phyloP scores from a whole-genome alignment of 2,888 invertebrate species.

The Choreutis nemorana region DNA sequence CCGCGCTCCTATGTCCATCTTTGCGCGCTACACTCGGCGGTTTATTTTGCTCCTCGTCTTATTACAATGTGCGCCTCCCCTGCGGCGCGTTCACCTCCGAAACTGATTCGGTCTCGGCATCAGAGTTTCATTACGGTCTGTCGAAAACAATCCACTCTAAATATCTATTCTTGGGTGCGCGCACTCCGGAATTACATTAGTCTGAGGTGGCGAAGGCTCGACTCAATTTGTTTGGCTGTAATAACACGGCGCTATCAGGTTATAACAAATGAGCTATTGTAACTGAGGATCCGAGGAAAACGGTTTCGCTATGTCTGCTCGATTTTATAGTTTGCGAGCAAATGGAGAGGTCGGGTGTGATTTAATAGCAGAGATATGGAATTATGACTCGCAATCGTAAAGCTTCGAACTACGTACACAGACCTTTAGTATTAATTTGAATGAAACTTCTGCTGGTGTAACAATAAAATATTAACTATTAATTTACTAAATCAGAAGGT shows the following conservation, averaged over 20 bases:
- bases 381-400: too few species aligned
- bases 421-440: too few species aligned
- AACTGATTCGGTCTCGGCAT: constrained; percentile 62
- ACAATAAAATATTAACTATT: too few species aligned
- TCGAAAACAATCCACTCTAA: constrained; percentile 68
- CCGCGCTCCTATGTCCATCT: constrained; percentile 52
- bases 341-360: too few species aligned
- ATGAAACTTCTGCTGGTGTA: too few species aligned
- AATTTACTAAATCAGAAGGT: too few species aligned
- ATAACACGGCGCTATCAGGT: constrained; percentile 62
- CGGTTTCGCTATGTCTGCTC: constrained; percentile 48
- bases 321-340: constrained; percentile 34
- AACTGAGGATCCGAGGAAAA: constrained; percentile 54
- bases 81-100: constrained; percentile 59
- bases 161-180: constrained; percentile 65
- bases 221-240: constrained; percentile 66
- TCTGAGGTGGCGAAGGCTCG: constrained; percentile 67
- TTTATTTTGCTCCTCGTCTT: constrained; percentile 64
- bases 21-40: constrained; percentile 41
- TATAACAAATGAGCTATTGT: constrained; percentile 66
- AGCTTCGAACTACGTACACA: too few species aligned
- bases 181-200: constrained; percentile 64
- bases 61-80: constrained; percentile 64
- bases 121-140: constrained; percentile 67
- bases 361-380: too few species aligned